Evolutionary conservation across 1,140 invertebrate species (phyloP).

Genomic region (Brachionus paranguensis): DNA sequence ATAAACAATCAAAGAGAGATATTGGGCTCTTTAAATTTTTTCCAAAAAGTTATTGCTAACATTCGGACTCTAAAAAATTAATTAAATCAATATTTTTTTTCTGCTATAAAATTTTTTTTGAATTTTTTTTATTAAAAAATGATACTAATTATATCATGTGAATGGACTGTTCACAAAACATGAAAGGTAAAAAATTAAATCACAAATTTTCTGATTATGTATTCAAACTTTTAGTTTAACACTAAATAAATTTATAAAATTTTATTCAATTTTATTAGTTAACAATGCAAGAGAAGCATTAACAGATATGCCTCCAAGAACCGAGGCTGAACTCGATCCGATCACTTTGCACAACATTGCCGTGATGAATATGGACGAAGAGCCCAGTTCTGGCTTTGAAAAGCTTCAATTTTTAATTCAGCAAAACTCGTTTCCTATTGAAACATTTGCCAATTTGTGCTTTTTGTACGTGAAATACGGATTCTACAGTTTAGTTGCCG

Average conservation of each 20-base stretch:
- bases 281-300: conserved; percentile 85
- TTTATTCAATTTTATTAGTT: conserved; percentile 56
- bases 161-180: no score
- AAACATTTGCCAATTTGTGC: conserved; percentile 93
- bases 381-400: conserved; percentile 86
- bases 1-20: no score
- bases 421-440: conserved; percentile 85
- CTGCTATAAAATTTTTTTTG: no score
- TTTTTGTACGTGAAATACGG: conserved; percentile 91
- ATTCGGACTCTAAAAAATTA: no score
- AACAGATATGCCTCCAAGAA: conserved; percentile 88
- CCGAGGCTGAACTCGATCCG: conserved; percentile 93
- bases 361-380: conserved; percentile 81
- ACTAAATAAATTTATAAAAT: not conserved
- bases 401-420: conserved; percentile 93
- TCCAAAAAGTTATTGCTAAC: no score
- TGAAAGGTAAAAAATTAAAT: no score
- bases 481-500: conserved; percentile 86
- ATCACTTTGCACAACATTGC: conserved; percentile 97
- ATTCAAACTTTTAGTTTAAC: no score
- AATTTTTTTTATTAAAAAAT: no score
- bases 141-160: no score
- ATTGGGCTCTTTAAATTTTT: no score
- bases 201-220: no score
- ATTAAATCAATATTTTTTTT: no score